Percentiles rank a stretch among this genome's conserved stretches.
These are phyloP conservation scores for Caenorhabditis sp. DNA, from an alignment of 2,888 invertebrate genomes.

Conservation along the genomic window DNA sequence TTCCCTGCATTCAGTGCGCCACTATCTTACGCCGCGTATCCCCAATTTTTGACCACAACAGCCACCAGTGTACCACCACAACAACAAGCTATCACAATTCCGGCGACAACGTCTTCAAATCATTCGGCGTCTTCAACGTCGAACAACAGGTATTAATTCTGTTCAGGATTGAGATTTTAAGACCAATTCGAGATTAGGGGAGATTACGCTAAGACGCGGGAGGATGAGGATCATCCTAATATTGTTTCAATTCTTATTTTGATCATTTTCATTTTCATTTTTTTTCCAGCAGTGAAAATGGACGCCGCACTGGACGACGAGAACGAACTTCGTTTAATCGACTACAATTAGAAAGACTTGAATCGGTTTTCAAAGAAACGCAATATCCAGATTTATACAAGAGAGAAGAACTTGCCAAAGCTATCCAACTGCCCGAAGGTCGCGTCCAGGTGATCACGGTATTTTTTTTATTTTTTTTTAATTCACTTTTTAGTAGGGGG, in stretches of 20 bases:
- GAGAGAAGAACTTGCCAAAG: slow-evolving; percentile 45
- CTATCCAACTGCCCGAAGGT: slow-evolving; percentile 46
- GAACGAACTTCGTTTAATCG: slow-evolving; percentile 54
- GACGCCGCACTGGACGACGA: slow-evolving; percentile 36
- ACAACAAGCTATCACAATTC: slow-evolving; percentile 9
- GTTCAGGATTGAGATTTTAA: not conserved
- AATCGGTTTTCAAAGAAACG: slow-evolving; percentile 45
- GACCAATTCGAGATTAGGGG: slow-evolving; percentile 42
- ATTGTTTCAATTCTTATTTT: not conserved
- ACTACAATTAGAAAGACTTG: slow-evolving; percentile 47
- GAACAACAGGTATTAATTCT: slow-evolving; percentile 17
- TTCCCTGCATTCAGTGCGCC: slow-evolving; percentile 14
- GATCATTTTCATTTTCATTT: not conserved
- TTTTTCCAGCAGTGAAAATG: slow-evolving; percentile 12
- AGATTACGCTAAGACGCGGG: slow-evolving; percentile 39
- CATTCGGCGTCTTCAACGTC: slow-evolving; percentile 5
- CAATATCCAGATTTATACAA: slow-evolving; percentile 51
- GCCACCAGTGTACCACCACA: slow-evolving; percentile 1
- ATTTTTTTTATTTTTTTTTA: slow-evolving; percentile 4
- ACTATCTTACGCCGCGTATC: slow-evolving; percentile 29
- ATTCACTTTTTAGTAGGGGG: no score
- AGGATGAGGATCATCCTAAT: slow-evolving; percentile 7
- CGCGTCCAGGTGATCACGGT: slow-evolving; percentile 51
- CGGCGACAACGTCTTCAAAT: slow-evolving; percentile 7
- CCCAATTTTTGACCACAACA: slow-evolving; percentile 17